phyloP scores from a whole-genome alignment of 2,113 vertebrate species.

The Guaruba guarouba region DNA sequence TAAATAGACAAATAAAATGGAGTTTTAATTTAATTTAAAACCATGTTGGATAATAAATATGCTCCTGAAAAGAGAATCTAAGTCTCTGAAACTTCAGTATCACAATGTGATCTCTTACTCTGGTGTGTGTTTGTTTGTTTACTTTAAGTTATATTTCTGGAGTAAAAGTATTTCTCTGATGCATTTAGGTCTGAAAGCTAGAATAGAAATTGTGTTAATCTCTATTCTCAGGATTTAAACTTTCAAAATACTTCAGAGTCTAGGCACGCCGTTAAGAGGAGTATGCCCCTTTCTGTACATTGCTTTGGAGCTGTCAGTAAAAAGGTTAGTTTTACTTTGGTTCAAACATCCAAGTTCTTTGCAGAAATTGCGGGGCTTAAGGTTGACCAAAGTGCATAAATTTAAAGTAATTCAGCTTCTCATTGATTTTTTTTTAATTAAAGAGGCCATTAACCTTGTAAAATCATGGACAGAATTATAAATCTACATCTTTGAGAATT shows the following conservation, averaged over 20 bases:
- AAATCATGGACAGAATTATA: conserved; percentile 10
- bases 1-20: not conserved
- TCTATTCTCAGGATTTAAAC: not conserved
- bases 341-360: not conserved
- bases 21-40: not conserved
- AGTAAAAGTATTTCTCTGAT: not conserved
- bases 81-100: not conserved
- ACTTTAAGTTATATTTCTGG: not conserved
- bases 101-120: not conserved
- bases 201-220: not conserved
- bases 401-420: not conserved
- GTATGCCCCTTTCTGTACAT: not conserved
- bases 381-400: not conserved
- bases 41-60: not conserved
- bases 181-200: not conserved
- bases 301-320: not conserved
- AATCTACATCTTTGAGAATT: not conserved
- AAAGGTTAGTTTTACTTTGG: not conserved
- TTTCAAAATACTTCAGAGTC: not conserved
- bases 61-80: not conserved
- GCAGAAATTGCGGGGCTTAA: not conserved
- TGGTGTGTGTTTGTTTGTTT: not conserved
- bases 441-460: conserved; percentile 18
- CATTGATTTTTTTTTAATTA: conserved; percentile 22
- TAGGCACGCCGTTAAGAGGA: not conserved